phyloP scores from a whole-genome alignment of 1,140 invertebrate species.

The Glossosoma conforme region DNA sequence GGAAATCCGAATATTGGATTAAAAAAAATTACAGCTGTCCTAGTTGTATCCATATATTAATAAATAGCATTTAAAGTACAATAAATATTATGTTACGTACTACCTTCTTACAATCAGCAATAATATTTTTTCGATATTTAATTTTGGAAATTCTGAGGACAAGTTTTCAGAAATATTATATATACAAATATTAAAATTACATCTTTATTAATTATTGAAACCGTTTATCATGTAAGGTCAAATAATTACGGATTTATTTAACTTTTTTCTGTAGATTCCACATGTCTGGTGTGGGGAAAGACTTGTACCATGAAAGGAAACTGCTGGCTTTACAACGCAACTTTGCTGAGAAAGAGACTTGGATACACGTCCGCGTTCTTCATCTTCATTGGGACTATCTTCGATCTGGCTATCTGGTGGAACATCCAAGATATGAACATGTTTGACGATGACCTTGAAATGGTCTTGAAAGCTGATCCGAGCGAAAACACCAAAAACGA shows the following conservation, averaged over 20 bases:
- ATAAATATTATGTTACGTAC: too few relatives aligned
- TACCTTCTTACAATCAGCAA: too few relatives aligned
- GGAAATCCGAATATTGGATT: too few relatives aligned
- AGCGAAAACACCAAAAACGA: constrained; percentile 1
- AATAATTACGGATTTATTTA: background rate
- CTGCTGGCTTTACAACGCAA: constrained; percentile 68
- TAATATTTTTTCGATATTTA: too few relatives aligned
- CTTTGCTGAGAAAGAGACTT: constrained; percentile 57
- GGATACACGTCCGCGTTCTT: constrained; percentile 65
- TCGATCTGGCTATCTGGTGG: constrained; percentile 64
- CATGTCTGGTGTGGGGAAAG: constrained; percentile 69
- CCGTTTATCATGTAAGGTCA: too few relatives aligned
- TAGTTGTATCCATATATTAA: too few relatives aligned
- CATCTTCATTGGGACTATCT: constrained; percentile 58
- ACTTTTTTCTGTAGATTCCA: constrained; percentile 50
- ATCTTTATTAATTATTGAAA: too few relatives aligned
- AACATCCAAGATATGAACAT: constrained; percentile 65
- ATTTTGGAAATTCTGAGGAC: too few relatives aligned
- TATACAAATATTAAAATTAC: too few relatives aligned
- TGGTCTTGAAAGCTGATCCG: constrained; percentile 43
- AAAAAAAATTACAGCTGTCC: too few relatives aligned
- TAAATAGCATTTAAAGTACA: too few relatives aligned
- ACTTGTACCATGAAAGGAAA: constrained; percentile 67
- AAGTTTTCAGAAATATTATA: too few relatives aligned
- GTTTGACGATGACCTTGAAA: constrained; percentile 61